Evolutionary conservation across 1,140 invertebrate genomes (phyloP).

Genomic region (Orchesella cincta): DNA sequence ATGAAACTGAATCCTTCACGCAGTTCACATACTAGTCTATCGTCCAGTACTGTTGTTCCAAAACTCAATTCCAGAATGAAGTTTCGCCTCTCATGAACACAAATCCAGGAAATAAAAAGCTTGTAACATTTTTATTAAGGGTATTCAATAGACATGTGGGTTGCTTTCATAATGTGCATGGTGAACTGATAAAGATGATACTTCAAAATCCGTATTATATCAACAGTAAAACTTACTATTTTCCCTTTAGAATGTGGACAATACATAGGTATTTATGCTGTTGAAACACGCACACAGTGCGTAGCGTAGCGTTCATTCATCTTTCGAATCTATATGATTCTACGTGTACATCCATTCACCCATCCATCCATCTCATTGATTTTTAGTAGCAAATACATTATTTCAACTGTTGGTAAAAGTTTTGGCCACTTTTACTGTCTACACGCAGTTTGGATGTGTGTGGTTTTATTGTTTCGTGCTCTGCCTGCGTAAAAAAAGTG

Average conservation of each 20-base stretch:
- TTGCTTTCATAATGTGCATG: not conserved
- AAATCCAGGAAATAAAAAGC: not conserved
- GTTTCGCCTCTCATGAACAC: too few species aligned
- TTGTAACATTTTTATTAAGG: not conserved
- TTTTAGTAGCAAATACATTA: slow-evolving; percentile 1
- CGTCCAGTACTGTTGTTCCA: not conserved
- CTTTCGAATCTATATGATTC: not conserved
- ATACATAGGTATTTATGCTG: not conserved
- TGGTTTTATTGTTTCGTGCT: not conserved
- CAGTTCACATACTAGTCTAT: not conserved
- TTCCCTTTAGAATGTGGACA: not conserved
- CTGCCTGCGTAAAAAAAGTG: not conserved
- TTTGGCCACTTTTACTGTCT: not conserved
- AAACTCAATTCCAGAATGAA: not conserved
- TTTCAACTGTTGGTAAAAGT: not conserved
- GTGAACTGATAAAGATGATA: not conserved
- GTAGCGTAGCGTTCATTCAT: not conserved
- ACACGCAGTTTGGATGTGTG: not conserved
- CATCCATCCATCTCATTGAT: slow-evolving; percentile 3
- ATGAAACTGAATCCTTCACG: not conserved
- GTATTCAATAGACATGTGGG: not conserved
- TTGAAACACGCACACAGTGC: not conserved
- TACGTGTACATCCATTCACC: not conserved
- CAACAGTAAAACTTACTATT: not conserved
- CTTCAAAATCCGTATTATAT: not conserved